Percentiles rank a stretch among this genome's conserved stretches.
Conservation (phyloP, 2,113 vertebrate genomes). For the Aphyosemion australe region DNA sequence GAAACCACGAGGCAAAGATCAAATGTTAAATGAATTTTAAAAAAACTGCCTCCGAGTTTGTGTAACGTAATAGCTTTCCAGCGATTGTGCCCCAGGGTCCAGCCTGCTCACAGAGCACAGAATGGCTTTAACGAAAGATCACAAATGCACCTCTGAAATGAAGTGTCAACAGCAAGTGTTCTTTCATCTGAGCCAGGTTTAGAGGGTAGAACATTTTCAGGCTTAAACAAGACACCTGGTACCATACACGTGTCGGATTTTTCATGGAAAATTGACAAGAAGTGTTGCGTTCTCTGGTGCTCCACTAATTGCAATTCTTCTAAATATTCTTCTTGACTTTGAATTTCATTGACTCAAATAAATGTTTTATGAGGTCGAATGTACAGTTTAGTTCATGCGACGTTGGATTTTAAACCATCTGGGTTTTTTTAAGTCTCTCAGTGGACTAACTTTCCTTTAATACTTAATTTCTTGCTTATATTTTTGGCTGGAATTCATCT, state of each 20-base stretch:
- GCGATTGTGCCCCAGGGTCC: constrained; percentile 32
- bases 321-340: background rate
- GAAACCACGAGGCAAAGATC: constrained; percentile 32
- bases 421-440: too few species aligned
- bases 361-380: background rate
- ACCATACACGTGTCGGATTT: background rate
- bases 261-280: constrained; percentile 1
- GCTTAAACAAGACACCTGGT: constrained; percentile 21
- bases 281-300: background rate
- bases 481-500: too few species aligned
- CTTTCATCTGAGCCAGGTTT: constrained; percentile 52
- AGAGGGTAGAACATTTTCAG: constrained; percentile 44
- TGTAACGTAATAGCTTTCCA: constrained; percentile 54
- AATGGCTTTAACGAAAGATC: constrained; percentile 50
- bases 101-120: constrained; percentile 34
- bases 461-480: too few species aligned
- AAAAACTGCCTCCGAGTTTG: constrained; percentile 51
- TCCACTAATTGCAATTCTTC: background rate
- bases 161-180: constrained; percentile 30
- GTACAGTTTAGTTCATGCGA: too few species aligned
- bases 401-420: too few species aligned
- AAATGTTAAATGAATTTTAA: constrained; percentile 62
- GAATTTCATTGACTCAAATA: background rate
- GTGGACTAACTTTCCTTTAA: too few species aligned
- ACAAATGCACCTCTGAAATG: constrained; percentile 42